Base-by-base conservation (phyloP, 2,888 invertebrate genomes). In the Perithous albicinctus region DNA sequence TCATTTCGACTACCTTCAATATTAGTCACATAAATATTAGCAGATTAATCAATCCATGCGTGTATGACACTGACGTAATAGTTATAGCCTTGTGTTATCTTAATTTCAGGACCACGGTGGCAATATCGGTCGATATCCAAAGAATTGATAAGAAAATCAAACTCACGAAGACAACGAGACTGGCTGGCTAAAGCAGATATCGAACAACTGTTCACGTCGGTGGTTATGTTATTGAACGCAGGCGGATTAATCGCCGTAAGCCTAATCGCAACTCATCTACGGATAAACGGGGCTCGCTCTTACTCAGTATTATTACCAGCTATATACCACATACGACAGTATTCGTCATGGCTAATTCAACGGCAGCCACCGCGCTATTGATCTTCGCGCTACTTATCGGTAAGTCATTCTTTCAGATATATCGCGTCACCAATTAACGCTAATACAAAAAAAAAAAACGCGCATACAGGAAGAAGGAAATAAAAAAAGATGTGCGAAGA, bases 281-380 rank as follows among this genome's bases (percentile, higher is more conserved):
- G 15, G 20, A n/a, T 38, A 12, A 35, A 56, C n/a, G n/a, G n/a
- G n/a, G 12, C 15, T 35, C 20, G 8, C 8, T 61, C 23, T 61
- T 61, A 18, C 46, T 48, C 63, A 23, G 35, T 70, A 64, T 75
- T 64, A 54, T 51, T 54, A 18, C 15, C 46, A n/a, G 35, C 56
- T 43, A 18, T 23, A 59, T 43, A 23, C 18, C 12, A 56, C 32
- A 20, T 26, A n/a, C 26, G 12, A 48, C 46, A 32, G 46, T 70
- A 78, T 78, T 78, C 82, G 78, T 61, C 78, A 82, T 82, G 82
- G 43, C 41, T 64, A 56, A 64, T 51, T 75, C 66, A 66, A 48
- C 78, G 74, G 66, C 32, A 35, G 56, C 59, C 59, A 43, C 35
- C 59, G 10, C 59, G n/a, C 35, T 75, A 41, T 64, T 66, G 66